Evolutionary conservation across 2,797 vertebrate species (phyloP), one percentile per base, ranked within the genome.

Genomic region (Helostoma temminkii): DNA sequence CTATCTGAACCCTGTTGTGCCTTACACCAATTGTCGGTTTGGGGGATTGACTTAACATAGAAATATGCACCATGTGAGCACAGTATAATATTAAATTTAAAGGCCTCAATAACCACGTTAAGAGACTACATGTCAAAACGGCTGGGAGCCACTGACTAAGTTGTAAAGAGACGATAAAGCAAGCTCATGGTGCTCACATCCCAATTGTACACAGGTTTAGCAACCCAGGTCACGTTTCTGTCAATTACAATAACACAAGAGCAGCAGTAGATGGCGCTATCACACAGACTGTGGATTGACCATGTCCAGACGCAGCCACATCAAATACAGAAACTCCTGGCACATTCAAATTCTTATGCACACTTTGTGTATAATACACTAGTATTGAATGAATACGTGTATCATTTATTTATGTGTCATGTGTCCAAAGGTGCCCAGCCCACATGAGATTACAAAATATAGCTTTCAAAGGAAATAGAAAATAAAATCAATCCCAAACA

Each of bases 241-340:
- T 49, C 30, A 66, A 19, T 22, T 18, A 22, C 10, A 52, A 26
- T 80, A 41, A 47, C 54, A 25, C 3, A 19, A 10, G 10, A 49
- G 0, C 9, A 73, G 14, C 90, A 81, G 67, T 77, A 90, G 89
- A 76, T 80, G 87, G 82, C 66, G 68, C 72, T 76, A 66, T 82
- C 16, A 21, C 21, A 70, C 37, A 65, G 2, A 2, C 49, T 71
- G 63, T 68, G 39, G 53, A 30, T 54, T 57, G 37, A 42, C 36
- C 5, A 36, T 46, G 5, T 41, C 16, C 47, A 26, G 4, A 24
- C 22, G 15, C 43, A 46, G 59, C 30, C 41, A 57, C 18, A 34
- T 24, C 11, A 34, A 39, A 18, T 21, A 15, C 16, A 59, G 4
- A 5, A 7, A 47, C n/a, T 59, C 18, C n/a, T 53, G 16, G 15